Evolutionary conservation across 2,113 vertebrate genomes (phyloP), one percentile per base, ranked within the genome.

Genomic region (Amphilophus citrinellus): DNA sequence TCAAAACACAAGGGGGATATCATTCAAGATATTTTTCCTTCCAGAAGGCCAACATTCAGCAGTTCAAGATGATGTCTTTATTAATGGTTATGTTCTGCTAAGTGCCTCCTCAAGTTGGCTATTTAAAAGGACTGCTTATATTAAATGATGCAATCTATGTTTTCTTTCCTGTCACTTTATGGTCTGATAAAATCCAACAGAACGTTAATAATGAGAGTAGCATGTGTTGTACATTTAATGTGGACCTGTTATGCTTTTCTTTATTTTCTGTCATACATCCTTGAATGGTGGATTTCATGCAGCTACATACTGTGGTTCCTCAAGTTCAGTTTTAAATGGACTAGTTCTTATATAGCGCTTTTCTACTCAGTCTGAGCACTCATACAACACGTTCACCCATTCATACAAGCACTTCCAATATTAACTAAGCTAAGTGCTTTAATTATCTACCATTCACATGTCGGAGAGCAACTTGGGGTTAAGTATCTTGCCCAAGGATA

Each of bases 1-100:
- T 4, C 24, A 50, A 50, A 71, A 30, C 24, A 71, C 7, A 0
- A 6, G 30, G 2, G 3, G 65, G 35, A 7, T 0, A 0, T 68
- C 0, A 50, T 50, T 71, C 11, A 53, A 71, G 66, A 8, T 9
- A 20, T 30, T 71, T 71, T 71, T 20, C 22, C 15, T 50, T 50
- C 27, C 24, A 71, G 22, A 15, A 50, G 65, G 65, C 65, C 65
- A 30, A 32, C 1, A 6, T 30, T 71, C 0, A 53, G 44, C 66
- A 53, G 66, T 50, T 71, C 50, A 3, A 71, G 15, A 30, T 30
- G 66, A 71, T 32, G 44, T 73, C 44, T 53, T 73, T 20, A 73
- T 0, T 39, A 18, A 13, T 37, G 20, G 18, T 39, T 73, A 32
- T 10, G 24, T 53, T 53, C 44, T 53, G 17, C 20, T 73, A 11